phyloP scores from a whole-genome alignment of 1,140 invertebrate genomes.

The Lamellibrachia luymesi region DNA sequence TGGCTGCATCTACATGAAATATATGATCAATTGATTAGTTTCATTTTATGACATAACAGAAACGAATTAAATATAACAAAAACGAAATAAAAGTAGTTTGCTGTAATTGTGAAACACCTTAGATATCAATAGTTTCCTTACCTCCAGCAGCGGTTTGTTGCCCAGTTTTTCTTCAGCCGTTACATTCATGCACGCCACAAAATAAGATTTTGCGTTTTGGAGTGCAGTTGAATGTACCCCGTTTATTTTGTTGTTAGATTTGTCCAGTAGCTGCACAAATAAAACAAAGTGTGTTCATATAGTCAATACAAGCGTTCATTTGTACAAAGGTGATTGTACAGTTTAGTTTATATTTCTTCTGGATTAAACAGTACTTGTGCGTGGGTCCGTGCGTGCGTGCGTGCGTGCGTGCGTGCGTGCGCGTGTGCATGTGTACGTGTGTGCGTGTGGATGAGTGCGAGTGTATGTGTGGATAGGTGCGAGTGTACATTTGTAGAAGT shows the following conservation, averaged over 20 bases:
- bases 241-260: background rate
- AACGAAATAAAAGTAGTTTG: background rate
- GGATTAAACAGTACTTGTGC: too few species aligned
- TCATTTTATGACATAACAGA: too few species aligned
- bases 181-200: slow-evolving; percentile 18
- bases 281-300: background rate
- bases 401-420: too few species aligned
- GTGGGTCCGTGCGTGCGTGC: too few species aligned
- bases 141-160: background rate
- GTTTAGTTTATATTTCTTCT: too few species aligned
- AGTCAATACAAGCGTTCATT: background rate
- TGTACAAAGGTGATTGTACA: background rate
- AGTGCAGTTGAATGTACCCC: slow-evolving; percentile 18
- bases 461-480: too few species aligned
- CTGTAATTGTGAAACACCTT: background rate
- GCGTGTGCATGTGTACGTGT: too few species aligned
- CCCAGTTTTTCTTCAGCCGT: background rate
- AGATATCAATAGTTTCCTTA: background rate
- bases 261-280: slow-evolving; percentile 21
- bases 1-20: background rate
- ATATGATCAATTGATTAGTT: background rate
- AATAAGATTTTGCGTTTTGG: slow-evolving; percentile 19
- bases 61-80: background rate
- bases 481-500: background rate
- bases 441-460: too few species aligned